Evolutionary conservation across 2,113 vertebrate species (phyloP).

Genomic region (Psilopsiagon aymara): DNA sequence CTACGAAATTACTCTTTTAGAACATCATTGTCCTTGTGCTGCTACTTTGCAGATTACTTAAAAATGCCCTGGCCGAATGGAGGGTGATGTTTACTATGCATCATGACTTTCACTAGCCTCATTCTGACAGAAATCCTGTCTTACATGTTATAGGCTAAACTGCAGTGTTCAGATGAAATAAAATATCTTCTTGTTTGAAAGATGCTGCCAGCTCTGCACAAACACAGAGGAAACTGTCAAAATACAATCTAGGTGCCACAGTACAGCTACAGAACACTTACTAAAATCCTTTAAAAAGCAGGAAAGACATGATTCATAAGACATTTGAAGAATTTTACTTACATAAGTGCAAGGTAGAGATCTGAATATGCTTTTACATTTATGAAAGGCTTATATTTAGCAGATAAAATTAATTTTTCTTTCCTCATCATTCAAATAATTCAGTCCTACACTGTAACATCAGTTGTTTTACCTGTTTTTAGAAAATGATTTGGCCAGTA

Average conservation of each 20-base stretch:
- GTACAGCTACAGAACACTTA: conserved; percentile 1
- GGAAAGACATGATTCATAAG: not conserved
- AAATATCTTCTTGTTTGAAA: conserved; percentile 1
- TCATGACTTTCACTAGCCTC: not conserved
- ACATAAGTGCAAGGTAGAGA: not conserved
- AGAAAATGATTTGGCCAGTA: not conserved
- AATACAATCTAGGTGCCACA: conserved; percentile 42
- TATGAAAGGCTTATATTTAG: not conserved
- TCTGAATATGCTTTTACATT: not conserved
- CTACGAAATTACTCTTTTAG: not conserved
- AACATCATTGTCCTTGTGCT: not conserved
- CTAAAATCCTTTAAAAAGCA: not conserved
- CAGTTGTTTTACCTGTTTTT: not conserved
- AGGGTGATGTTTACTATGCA: not conserved
- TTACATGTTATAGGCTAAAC: not conserved
- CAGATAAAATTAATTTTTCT: not conserved
- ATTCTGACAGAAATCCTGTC: not conserved
- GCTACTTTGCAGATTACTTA: not conserved
- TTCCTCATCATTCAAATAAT: not conserved
- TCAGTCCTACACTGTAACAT: not conserved
- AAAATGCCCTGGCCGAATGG: not conserved
- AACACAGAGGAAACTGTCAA: conserved; percentile 34
- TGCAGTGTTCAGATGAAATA: not conserved
- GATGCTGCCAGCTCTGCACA: conserved; percentile 5
- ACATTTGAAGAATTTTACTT: not conserved